These are phyloP conservation scores for Caenorhabditis panamensis DNA, from an alignment of 2,888 invertebrate species.

Conservation along the genomic window DNA sequence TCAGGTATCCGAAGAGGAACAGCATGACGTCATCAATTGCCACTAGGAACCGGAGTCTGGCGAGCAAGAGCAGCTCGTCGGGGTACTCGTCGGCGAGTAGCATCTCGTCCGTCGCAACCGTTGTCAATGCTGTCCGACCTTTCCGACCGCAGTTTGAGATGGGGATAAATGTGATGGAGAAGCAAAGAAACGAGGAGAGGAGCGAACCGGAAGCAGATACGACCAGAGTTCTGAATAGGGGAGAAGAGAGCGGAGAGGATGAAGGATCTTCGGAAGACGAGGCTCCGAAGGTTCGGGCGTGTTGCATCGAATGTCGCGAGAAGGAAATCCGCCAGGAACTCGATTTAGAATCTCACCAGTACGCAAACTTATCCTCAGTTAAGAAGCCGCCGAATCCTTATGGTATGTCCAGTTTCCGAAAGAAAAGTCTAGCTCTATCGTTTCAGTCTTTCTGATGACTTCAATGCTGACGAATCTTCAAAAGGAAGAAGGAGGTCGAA, in stretches of 20 bases:
- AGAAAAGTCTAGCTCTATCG: not conserved
- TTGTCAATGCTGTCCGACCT: constrained; percentile 36
- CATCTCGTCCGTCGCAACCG: constrained; percentile 40
- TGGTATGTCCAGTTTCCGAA: constrained; percentile 6
- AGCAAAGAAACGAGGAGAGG: not conserved
- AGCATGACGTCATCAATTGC: constrained; percentile 36
- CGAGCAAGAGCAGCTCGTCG: constrained; percentile 51
- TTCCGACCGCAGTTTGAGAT: constrained; percentile 25
- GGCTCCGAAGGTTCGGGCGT: constrained; percentile 10
- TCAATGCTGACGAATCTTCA: constrained; percentile 32
- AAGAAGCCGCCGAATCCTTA: constrained; percentile 44
- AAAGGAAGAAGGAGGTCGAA: constrained; percentile 33
- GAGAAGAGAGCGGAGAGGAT: constrained; percentile 1
- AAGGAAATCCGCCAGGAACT: constrained; percentile 43
- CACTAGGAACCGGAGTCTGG: constrained; percentile 35
- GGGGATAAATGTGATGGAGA: not conserved
- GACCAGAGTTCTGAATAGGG: constrained; percentile 2
- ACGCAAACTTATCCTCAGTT: constrained; percentile 37
- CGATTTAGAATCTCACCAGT: constrained; percentile 46
- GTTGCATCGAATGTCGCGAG: constrained; percentile 58
- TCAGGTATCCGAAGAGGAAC: constrained; percentile 51
- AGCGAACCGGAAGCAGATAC: constrained; percentile 1
- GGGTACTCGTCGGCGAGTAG: constrained; percentile 51
- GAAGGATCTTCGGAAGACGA: constrained; percentile 9
- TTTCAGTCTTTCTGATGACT: constrained; percentile 51